These are phyloP conservation scores for Phenacoccus solenopsis DNA, from an alignment of 1,140 invertebrate species.

Conservation along the genomic window DNA sequence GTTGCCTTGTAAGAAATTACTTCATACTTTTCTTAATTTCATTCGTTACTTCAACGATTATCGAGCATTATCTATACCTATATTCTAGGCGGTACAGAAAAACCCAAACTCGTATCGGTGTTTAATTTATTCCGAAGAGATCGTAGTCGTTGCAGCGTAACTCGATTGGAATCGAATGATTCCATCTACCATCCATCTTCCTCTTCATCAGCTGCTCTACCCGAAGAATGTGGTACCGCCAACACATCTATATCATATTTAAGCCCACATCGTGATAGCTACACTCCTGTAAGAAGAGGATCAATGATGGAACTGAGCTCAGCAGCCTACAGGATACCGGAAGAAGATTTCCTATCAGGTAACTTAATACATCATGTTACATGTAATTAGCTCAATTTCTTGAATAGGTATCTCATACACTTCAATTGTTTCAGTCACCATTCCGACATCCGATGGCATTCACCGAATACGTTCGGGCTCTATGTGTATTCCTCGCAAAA, in stretches of 20 bases:
- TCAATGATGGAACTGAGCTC: slow-evolving; percentile 37
- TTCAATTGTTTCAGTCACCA: background rate
- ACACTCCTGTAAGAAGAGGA: slow-evolving; percentile 29
- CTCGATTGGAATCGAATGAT: background rate
- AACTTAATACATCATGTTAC: background rate
- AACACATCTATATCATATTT: background rate
- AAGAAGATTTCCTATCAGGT: slow-evolving; percentile 29
- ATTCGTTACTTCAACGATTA: no score
- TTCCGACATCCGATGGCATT: background rate
- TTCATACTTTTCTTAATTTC: no score
- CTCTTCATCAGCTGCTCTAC: background rate
- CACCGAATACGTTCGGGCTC: background rate
- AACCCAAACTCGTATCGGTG: background rate
- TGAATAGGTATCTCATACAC: background rate
- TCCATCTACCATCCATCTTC: slow-evolving; percentile 21
- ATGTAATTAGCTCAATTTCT: background rate
- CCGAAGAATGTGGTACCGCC: background rate
- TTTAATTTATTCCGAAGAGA: slow-evolving; percentile 14
- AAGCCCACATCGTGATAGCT: background rate
- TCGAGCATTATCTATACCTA: no score
- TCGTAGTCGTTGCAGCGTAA: background rate
- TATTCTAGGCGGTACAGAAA: background rate
- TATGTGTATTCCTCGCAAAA: background rate
- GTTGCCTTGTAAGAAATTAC: no score
- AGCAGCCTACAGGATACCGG: slow-evolving; percentile 30